Evolutionary conservation across 2,113 vertebrate species (phyloP).

Genomic region (Cynopterus brachyotis): DNA sequence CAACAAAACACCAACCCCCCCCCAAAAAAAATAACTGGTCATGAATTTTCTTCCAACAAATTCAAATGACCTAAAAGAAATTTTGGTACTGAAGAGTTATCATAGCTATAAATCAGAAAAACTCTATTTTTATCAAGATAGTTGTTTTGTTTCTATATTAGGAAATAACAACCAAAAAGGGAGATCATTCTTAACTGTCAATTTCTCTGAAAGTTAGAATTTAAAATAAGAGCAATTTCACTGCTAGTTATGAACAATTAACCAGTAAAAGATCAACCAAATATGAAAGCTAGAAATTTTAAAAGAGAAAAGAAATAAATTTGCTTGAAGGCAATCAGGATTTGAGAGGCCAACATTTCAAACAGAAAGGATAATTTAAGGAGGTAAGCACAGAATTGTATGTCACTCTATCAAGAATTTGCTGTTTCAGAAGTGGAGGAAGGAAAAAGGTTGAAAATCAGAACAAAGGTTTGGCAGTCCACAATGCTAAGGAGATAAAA

Average conservation of each 20-base stretch:
- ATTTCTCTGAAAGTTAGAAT: background rate
- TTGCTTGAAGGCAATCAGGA: background rate
- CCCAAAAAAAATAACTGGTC: background rate
- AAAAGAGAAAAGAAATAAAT: background rate
- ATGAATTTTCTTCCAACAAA: slow-evolving; percentile 5
- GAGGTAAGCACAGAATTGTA: background rate
- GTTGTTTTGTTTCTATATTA: background rate
- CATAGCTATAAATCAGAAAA: background rate
- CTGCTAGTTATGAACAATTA: background rate
- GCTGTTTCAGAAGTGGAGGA: background rate
- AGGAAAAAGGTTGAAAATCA: background rate
- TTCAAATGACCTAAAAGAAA: background rate
- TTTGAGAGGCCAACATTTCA: background rate
- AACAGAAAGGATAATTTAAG: background rate
- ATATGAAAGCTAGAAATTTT: background rate
- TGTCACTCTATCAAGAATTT: background rate
- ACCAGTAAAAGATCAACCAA: background rate
- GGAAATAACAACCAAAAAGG: background rate
- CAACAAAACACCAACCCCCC: background rate
- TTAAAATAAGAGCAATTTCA: slow-evolving; percentile 15
- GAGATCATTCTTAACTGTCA: background rate
- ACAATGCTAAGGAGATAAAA: background rate
- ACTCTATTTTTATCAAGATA: background rate
- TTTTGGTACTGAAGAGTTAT: background rate
- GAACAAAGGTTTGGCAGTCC: background rate